Conservation (phyloP, 1,140 invertebrate species). For the Cydia amplana region DNA sequence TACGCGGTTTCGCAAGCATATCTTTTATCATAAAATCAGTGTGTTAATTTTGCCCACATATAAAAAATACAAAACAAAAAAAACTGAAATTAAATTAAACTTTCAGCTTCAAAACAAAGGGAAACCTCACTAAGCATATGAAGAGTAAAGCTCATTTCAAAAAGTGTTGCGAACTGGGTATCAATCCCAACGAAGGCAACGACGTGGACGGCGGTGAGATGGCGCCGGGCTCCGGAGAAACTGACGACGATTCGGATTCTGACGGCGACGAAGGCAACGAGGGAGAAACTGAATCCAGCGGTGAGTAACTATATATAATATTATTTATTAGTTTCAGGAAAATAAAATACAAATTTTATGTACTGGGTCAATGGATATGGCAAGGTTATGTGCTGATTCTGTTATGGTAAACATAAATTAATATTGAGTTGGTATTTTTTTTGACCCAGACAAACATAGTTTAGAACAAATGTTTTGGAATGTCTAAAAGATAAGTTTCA, state of each 20-base stretch:
- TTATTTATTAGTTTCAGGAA: background rate
- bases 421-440: no score
- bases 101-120: conserved; percentile 97
- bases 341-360: no score
- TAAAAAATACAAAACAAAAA: no score
- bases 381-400: no score
- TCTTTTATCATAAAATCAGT: background rate
- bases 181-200: conserved; percentile 87
- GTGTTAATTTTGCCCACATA: no score
- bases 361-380: no score
- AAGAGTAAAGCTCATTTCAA: conserved; percentile 98
- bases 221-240: conserved; percentile 71
- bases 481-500: no score
- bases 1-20: background rate
- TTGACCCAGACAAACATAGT: no score
- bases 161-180: conserved; percentile 92
- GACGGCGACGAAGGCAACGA: conserved; percentile 85
- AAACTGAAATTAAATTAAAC: conserved; percentile 45
- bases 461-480: no score
- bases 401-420: no score
- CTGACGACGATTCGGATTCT: conserved; percentile 84
- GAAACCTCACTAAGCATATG: conserved; percentile 99
- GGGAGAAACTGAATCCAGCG: conserved; percentile 83
- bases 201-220: conserved; percentile 80
- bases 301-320: conserved; percentile 70